Conservation (phyloP, 1,140 invertebrate genomes). For the Panagrolaimus sp. region DNA sequence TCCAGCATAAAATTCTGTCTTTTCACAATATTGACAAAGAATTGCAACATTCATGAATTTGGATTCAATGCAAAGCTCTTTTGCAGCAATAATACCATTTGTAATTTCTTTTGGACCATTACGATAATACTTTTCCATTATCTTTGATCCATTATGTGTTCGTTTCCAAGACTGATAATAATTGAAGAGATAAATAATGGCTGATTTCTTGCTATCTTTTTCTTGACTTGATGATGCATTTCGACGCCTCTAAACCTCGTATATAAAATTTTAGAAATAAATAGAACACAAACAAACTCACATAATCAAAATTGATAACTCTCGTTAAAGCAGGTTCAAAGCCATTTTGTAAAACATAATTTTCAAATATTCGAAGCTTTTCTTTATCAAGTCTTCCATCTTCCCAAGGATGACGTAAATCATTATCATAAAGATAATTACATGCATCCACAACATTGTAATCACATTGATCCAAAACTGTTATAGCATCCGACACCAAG, state of each 20-base stretch:
- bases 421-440: not conserved
- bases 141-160: not conserved
- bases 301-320: not conserved
- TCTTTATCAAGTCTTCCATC: not conserved
- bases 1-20: not conserved
- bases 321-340: not conserved
- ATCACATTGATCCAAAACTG: not conserved
- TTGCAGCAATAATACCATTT: not conserved
- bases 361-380: not conserved
- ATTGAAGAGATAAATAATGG: not conserved
- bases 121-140: not conserved
- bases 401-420: not conserved
- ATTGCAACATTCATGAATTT: not conserved
- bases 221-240: not conserved
- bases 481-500: not conserved
- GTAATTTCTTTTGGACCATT: not conserved
- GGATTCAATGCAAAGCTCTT: not conserved
- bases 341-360: not conserved
- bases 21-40: not conserved
- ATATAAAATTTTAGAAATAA: not conserved
- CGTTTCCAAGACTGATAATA: not conserved
- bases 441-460: not conserved
- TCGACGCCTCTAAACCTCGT: not conserved
- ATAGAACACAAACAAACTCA: not conserved
- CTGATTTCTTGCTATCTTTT: not conserved